Conservation (phyloP, 1,140 invertebrate genomes). For the Heliconius hewitsoni region DNA sequence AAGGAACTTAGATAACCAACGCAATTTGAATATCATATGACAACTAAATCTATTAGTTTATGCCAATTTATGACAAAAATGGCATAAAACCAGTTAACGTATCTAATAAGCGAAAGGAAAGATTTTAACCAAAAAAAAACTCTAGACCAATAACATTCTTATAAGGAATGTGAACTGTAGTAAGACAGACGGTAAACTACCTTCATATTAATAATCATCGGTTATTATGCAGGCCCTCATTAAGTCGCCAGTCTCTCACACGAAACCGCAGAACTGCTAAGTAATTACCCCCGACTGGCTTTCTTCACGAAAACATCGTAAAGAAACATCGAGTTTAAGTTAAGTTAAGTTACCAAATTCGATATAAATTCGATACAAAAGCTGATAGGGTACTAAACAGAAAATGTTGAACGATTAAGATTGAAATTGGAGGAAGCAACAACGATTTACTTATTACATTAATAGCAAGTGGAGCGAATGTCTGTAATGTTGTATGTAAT, state of each 20-base stretch:
- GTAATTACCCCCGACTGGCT: conserved; percentile 70
- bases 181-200: conserved; percentile 61
- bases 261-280: conserved; percentile 75
- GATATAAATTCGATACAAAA: conserved; percentile 45
- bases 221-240: conserved; percentile 69
- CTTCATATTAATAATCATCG: conserved; percentile 70
- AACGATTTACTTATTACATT: conserved; percentile 75
- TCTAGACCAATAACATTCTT: conserved; percentile 15
- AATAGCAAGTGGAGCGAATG: conserved; percentile 62
- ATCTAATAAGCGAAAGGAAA: background rate
- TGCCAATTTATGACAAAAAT: background rate
- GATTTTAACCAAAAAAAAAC: background rate
- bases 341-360: conserved; percentile 20
- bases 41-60: background rate
- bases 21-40: background rate
- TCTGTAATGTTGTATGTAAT: conserved; percentile 73
- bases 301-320: conserved; percentile 72
- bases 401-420: conserved; percentile 65
- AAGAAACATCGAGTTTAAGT: conserved; percentile 65
- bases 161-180: conserved; percentile 42
- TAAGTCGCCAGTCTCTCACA: conserved; percentile 60
- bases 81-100: background rate
- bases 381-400: conserved; percentile 33
- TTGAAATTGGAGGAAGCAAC: conserved; percentile 66
- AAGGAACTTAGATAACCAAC: background rate